Evolutionary conservation across 2,888 invertebrate genomes (phyloP), one percentile per base, ranked within the genome.

Genomic region (Clanis bilineata): DNA sequence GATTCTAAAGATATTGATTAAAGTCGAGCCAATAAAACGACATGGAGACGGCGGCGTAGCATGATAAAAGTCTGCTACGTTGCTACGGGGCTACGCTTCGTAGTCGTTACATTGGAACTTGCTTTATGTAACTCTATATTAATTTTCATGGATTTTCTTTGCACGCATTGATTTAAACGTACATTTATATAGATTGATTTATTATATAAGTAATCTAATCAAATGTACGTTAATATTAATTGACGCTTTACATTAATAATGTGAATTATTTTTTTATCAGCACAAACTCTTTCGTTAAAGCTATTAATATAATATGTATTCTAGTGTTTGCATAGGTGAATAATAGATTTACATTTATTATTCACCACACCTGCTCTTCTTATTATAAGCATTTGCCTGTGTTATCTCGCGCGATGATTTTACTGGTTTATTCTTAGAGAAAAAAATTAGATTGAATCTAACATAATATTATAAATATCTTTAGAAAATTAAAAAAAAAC

Each of bases 1-100:
- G 32, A 45, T 45, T 41, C 15, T n/a, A 28, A 25, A 59, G 5
- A 22, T 59, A 43, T 43, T 59, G n/a, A 54, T 59, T 28, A 32
- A 21, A 59, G 43, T 28, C 28, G 51, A 57, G 25, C 25, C 56
- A 43, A 57, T 43, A 57, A 45, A 56, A 56, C 21, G 15, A 22
- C 22, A 55, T 41, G 10, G 15, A 28, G 22, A 22, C 23, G 18
- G 21, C 22, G 56, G 32, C 22, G 51, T 57, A 51, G 38, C 58
- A 41, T 63, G 56, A 60, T 63, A 56, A 57, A 47, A 54, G 43
- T 7, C 18, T 59, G 58, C 57, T 65, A 64, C 64, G 47, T n/a
- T 3, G 58, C 15, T 59, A 58, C 38, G 51, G 32, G 39, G 51
- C 60, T 61, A 56, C 61, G 23, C 39, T 38, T 38, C 59, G 58